Evolutionary conservation across 2,888 invertebrate species (phyloP).

Genomic region (Rhagium mordax): DNA sequence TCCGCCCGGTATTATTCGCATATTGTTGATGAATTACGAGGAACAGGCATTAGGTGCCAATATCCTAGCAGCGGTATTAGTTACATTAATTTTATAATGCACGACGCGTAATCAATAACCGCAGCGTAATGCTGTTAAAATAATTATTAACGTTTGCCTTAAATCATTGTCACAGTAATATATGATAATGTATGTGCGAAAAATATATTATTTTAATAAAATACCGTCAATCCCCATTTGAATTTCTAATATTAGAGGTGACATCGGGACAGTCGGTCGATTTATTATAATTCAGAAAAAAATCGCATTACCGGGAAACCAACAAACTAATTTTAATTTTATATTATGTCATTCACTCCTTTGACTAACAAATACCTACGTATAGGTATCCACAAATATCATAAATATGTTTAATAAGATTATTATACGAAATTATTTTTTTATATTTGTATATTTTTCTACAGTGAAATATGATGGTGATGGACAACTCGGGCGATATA

Average conservation of each 20-base stretch:
- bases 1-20: neutral
- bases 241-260: constrained; percentile 20
- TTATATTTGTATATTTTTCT: neutral
- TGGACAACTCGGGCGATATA: neutral
- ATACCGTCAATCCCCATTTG: constrained; percentile 23
- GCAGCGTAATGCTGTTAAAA: neutral
- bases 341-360: neutral
- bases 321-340: constrained; percentile 23
- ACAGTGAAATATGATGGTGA: neutral
- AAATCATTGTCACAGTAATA: constrained; percentile 8
- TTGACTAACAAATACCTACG: constrained; percentile 18
- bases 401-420: constrained; percentile 16
- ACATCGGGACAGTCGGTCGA: neutral
- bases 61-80: no score
- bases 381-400: constrained; percentile 16
- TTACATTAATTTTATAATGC: constrained; percentile 15
- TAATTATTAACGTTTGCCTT: neutral
- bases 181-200: constrained; percentile 28
- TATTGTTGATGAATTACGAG: no score
- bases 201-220: constrained; percentile 21
- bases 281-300: constrained; percentile 20
- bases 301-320: constrained; percentile 26
- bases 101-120: neutral
- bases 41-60: no score
- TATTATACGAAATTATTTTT: constrained; percentile 4